Base-by-base conservation (phyloP, 2,113 vertebrate genomes). In the Setophaga petechia region DNA sequence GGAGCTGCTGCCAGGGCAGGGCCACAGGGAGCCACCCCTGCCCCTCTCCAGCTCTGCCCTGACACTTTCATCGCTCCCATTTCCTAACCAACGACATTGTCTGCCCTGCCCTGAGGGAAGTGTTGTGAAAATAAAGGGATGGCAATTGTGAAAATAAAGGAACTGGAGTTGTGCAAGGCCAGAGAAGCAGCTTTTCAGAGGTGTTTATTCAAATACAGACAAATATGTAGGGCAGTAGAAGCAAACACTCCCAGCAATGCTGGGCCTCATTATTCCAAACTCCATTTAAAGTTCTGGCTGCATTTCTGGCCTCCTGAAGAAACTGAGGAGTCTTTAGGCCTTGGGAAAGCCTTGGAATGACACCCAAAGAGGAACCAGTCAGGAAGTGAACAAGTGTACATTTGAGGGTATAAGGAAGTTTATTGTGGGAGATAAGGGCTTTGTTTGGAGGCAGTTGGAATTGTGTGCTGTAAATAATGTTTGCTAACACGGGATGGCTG, bases 121-220 rank as follows among this genome's bases (percentile, higher is more conserved):
- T 12, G 91, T 93, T 95, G 93, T 93, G 94, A 89, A 95, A 96
- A 96, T 89, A 84, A 89, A 94, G 81, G 39, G 13, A 25, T 63
- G 21, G 55, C 23, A 84, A 57, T 61, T 51, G 90, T 61, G 94
- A 77, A 97, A 96, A 95, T 76, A 84, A 88, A 90, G 84, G 82
- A 57, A 88, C 77, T 19, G 46, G 39, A 77, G 73, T 96, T 96
- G 91, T 94, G 93, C 87, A 95, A 95, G 95, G 58, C 58, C 31
- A 28, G 87, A 84, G 66, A 1, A 59, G 9, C 91, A 95, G 84
- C 84, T 95, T 95, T 94, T 95, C 93, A 66, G 87, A 96, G 89
- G 93, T 96, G 91, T 95, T 96, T 97, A 74, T 95, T 94, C 87
- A 68, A 91, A 95, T 93, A 22, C 61, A 78, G 84, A 89, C 73